Conservation (phyloP, 2,797 vertebrate genomes). For the Acrocephalus scirpaceus region DNA sequence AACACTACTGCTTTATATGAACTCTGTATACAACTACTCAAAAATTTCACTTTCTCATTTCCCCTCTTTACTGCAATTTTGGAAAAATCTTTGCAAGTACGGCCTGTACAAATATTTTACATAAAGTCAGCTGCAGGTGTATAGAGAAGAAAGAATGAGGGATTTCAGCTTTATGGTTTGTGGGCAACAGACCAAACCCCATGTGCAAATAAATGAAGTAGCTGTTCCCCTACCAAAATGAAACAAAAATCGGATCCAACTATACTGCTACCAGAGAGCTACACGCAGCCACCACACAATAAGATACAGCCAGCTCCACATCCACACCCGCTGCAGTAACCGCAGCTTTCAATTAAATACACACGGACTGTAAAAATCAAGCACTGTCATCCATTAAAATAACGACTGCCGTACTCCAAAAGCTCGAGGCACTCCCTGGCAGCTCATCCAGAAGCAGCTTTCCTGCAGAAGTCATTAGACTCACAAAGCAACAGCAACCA, state of each 20-base stretch:
- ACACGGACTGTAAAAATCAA: background rate
- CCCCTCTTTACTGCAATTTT: background rate
- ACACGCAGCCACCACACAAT: background rate
- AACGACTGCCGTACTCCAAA: background rate
- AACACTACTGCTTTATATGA: background rate
- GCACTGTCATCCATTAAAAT: background rate
- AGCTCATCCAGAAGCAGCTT: background rate
- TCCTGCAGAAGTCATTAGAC: constrained; percentile 22
- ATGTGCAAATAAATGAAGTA: background rate
- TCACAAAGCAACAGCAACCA: background rate
- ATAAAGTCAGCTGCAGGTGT: background rate
- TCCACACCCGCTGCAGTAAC: background rate
- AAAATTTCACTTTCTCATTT: background rate
- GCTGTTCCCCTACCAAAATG: background rate
- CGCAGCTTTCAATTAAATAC: background rate
- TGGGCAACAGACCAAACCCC: background rate
- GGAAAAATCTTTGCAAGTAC: background rate
- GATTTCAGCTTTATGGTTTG: background rate
- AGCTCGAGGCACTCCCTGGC: background rate
- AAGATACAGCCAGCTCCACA: background rate
- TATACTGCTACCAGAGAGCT: background rate
- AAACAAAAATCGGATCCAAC: background rate
- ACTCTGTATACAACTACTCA: background rate
- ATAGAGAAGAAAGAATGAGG: background rate
- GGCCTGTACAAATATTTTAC: background rate